phyloP scores from a whole-genome alignment of 2,888 invertebrate species.

The Coenonympha arcania region DNA sequence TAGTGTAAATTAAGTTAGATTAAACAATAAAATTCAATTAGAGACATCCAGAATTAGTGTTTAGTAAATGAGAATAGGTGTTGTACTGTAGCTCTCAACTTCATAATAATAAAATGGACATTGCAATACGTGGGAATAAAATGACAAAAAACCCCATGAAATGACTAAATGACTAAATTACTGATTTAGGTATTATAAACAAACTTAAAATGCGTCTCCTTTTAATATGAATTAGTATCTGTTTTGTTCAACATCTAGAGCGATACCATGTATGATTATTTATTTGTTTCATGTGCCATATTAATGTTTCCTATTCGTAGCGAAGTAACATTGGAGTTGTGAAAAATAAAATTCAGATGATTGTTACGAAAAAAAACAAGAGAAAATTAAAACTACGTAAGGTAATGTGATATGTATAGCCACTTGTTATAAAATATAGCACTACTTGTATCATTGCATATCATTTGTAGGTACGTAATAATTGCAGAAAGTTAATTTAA shows the following conservation, averaged over 20 bases:
- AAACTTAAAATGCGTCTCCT: no score
- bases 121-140: not conserved
- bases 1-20: constrained; percentile 33
- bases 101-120: not conserved
- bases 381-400: constrained; percentile 67
- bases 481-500: constrained; percentile 3
- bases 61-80: constrained; percentile 8
- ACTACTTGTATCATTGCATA: constrained; percentile 69
- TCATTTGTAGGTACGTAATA: constrained; percentile 39
- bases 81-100: constrained; percentile 6
- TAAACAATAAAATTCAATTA: constrained; percentile 15
- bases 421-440: constrained; percentile 69
- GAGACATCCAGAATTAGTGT: constrained; percentile 11
- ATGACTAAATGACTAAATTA: no score
- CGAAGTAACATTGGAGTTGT: constrained; percentile 66
- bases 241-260: constrained; percentile 17
- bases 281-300: constrained; percentile 67
- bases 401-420: constrained; percentile 70
- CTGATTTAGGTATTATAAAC: no score
- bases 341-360: constrained; percentile 63
- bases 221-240: not conserved
- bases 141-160: not conserved
- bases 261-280: constrained; percentile 37
- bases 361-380: constrained; percentile 44
- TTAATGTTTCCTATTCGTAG: constrained; percentile 47